Percentiles rank a stretch among this genome's conserved stretches.
Evolutionary conservation across 2,888 invertebrate species (phyloP).

Genomic region (Clepsis dumicolana): DNA sequence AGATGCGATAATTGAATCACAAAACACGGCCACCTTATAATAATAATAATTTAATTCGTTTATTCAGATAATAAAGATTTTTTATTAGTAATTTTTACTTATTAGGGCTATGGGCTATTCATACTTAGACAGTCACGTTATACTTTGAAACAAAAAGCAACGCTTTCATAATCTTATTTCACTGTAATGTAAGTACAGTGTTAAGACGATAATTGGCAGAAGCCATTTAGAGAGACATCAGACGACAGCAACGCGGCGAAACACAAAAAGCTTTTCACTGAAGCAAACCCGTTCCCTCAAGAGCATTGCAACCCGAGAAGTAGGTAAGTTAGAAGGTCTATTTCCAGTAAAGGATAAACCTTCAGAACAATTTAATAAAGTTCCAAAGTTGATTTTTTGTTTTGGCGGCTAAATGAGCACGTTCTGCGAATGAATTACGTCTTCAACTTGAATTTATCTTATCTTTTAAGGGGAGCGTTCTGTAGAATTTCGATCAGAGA

Average conservation of each 20-base stretch:
- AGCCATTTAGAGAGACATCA: slow-evolving; percentile 40
- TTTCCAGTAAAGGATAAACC: slow-evolving; percentile 31
- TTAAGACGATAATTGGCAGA: slow-evolving; percentile 39
- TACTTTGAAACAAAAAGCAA: neutral
- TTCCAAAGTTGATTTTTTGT: slow-evolving; percentile 21
- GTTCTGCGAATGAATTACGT: neutral
- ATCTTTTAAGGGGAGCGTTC: neutral
- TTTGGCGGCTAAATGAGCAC: slow-evolving; percentile 2
- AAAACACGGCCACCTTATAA: no score
- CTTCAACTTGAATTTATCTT: neutral
- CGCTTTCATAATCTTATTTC: neutral
- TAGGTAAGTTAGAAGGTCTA: slow-evolving; percentile 36
- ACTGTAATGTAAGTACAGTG: slow-evolving; percentile 14
- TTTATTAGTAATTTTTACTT: no score
- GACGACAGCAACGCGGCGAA: slow-evolving; percentile 27
- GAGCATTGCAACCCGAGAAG: slow-evolving; percentile 38
- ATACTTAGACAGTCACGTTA: no score
- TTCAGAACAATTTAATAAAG: slow-evolving; percentile 9
- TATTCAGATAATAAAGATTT: no score
- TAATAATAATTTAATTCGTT: no score
- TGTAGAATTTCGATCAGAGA: neutral
- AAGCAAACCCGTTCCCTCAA: slow-evolving; percentile 25
- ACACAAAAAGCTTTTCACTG: slow-evolving; percentile 40
- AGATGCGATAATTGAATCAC: no score
- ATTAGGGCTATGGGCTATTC: no score